A percentile compares a stretch with the other conserved stretches of the same genome.
Conservation (phyloP, 1,140 invertebrate species). For the Apis florea region DNA sequence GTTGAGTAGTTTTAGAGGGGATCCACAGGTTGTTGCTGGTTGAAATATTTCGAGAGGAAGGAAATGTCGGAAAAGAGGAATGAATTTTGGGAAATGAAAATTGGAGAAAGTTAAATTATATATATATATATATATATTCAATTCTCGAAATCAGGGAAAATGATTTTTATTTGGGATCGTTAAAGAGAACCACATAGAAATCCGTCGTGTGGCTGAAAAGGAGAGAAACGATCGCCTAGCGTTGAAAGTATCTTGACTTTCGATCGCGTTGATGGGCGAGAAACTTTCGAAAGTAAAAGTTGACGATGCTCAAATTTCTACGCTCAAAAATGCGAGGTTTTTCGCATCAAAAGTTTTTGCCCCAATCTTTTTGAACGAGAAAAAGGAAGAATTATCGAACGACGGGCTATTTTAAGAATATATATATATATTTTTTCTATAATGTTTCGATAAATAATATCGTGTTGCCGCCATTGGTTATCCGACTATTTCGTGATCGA, state of each 20-base stretch:
- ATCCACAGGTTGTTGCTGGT: too few species aligned
- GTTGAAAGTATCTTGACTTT: constrained; percentile 41
- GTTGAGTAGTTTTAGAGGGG: too few species aligned
- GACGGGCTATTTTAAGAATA: too few species aligned
- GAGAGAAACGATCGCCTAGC: not conserved
- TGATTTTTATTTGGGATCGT: not conserved
- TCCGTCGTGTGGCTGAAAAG: not conserved
- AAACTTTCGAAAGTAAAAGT: constrained; percentile 30
- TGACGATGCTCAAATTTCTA: not conserved
- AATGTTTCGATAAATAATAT: not conserved
- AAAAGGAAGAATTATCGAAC: too few species aligned
- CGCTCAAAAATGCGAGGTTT: not conserved
- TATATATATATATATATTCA: too few species aligned
- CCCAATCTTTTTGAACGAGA: too few species aligned
- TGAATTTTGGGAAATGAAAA: too few species aligned
- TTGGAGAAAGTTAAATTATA: too few species aligned
- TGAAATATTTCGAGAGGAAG: too few species aligned
- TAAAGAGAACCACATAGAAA: not conserved
- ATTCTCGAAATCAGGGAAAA: too few species aligned
- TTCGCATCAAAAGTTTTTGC: not conserved
- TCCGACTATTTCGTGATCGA: not conserved
- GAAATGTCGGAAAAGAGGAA: too few species aligned
- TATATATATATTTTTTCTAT: not conserved
- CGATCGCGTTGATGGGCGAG: constrained; percentile 18
- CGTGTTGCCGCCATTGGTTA: not conserved